A percentile compares a stretch with the other conserved stretches of the same genome.
phyloP scores from a whole-genome alignment of 1,140 invertebrate species.

The Drosophila quadrilineata region DNA sequence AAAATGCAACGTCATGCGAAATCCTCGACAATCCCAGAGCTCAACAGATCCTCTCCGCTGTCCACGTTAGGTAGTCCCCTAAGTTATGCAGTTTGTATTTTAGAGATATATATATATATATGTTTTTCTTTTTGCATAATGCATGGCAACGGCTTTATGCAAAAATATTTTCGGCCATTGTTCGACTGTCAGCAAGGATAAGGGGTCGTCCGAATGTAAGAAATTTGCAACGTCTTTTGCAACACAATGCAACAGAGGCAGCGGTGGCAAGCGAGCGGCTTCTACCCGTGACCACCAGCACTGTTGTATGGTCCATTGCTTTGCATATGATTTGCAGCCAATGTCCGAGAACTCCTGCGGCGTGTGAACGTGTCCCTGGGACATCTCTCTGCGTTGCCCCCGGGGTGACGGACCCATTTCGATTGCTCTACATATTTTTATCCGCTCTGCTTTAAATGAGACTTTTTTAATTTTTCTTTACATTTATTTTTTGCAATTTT shows the following conservation, averaged over 20 bases:
- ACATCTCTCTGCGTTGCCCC: neutral
- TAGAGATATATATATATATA: neutral
- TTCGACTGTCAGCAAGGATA: slow-evolving; percentile 37
- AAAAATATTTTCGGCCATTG: slow-evolving; percentile 46
- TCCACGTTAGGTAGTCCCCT: slow-evolving; percentile 21
- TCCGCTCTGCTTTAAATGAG: slow-evolving; percentile 46
- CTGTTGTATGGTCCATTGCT: slow-evolving; percentile 12
- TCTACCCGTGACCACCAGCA: slow-evolving; percentile 31
- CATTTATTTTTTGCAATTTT: slow-evolving; percentile 26
- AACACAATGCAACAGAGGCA: slow-evolving; percentile 9
- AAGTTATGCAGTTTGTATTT: neutral
- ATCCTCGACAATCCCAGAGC: slow-evolving; percentile 12
- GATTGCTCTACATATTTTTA: slow-evolving; percentile 5
- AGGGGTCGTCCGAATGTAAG: neutral
- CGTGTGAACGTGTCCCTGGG: slow-evolving; percentile 32
- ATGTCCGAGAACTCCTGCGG: slow-evolving; percentile 27
- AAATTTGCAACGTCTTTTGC: slow-evolving; percentile 26
- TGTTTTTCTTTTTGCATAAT: slow-evolving; percentile 40
- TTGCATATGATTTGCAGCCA: slow-evolving; percentile 27
- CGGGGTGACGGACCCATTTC: neutral
- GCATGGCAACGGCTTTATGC: slow-evolving; percentile 23
- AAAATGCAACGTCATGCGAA: slow-evolving; percentile 55
- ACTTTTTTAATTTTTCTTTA: too few relatives aligned
- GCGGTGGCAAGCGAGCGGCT: too few relatives aligned
- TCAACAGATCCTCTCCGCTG: neutral